Evolutionary conservation across 2,888 invertebrate genomes (phyloP), one percentile per base, ranked within the genome.

Genomic region (Prosopocoilus inquinatus): DNA sequence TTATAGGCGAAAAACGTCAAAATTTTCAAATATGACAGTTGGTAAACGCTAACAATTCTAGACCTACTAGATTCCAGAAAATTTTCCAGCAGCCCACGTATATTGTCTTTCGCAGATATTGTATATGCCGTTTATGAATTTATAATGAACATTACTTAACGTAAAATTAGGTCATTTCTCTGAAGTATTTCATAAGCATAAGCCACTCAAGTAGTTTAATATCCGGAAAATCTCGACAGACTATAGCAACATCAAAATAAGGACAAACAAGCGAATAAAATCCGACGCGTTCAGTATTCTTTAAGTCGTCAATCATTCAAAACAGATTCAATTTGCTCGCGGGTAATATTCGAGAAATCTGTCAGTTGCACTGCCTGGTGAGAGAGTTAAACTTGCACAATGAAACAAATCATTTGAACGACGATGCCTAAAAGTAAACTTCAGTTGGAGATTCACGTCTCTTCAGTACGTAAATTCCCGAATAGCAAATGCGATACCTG

Each of bases 341-440:
- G 41, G 41, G 64, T 66, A 65, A 64, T 67, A 67, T 68, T 67
- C 65, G 69, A 64, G 67, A 65, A 69, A 69, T 68, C 66, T 68
- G 70, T 70, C 69, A 69, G 65, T 61, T 62, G 66, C 69, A 69
- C 59, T 64, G 60, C 60, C 61, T 62, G 64, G 58, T 55, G 54
- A 58, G 58, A 45, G 64, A 67, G 66, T 66, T 68, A 68, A 68
- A 66, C 61, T 62, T 61, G 58, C 62, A 68, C 67, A 68, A 69
- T 68, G 68, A 56, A 67, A 67, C 66, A 28, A 28, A 28, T 28
- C 66, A 67, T 66, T 67, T 67, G 64, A 67, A 57, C 60, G 56
- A 62, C 60, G 62, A 64, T 64, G 64, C 63, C 63, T 66, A 66
- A 64, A 65, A 65, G 63, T 59, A 60, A 28, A 60, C 59, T 62